These are phyloP conservation scores for Phyto melanocephala DNA, from an alignment of 2,888 invertebrate genomes.

Conservation along the genomic window DNA sequence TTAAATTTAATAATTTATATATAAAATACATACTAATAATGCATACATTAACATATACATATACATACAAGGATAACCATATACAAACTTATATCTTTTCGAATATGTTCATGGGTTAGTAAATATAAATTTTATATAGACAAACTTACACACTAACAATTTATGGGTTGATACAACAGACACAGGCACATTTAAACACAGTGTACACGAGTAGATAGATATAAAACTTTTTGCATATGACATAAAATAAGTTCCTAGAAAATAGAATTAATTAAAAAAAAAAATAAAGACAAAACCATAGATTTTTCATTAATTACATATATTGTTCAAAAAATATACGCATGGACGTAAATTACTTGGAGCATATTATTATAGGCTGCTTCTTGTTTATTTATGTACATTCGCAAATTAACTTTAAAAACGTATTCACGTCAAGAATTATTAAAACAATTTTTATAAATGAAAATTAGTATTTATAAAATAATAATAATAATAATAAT, in stretches of 20 bases:
- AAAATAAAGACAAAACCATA: conserved; percentile 13
- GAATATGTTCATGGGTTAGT: no score
- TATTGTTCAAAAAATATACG: no score
- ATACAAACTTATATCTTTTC: background rate
- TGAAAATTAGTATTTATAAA: no score
- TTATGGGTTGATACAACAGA: background rate
- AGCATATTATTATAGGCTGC: no score
- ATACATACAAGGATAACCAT: conserved; percentile 15
- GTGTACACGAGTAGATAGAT: background rate
- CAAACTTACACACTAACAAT: background rate
- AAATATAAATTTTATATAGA: conserved; percentile 3
- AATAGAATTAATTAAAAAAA: conserved; percentile 7
- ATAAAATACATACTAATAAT: conserved; percentile 57
- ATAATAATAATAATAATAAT: no score
- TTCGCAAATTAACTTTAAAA: no score
- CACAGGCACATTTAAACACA: background rate
- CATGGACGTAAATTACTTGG: no score
- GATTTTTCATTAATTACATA: conserved; percentile 37
- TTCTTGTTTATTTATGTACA: no score
- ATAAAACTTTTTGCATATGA: background rate
- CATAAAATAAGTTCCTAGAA: conserved; percentile 17
- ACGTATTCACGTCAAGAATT: no score
- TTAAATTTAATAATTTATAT: conserved; percentile 77
- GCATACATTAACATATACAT: conserved; percentile 27
- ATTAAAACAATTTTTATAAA: no score